Evolutionary conservation across 2,797 vertebrate species (phyloP), one percentile per base, ranked within the genome.

Genomic region (Sternarchorhynchus goeldii): DNA sequence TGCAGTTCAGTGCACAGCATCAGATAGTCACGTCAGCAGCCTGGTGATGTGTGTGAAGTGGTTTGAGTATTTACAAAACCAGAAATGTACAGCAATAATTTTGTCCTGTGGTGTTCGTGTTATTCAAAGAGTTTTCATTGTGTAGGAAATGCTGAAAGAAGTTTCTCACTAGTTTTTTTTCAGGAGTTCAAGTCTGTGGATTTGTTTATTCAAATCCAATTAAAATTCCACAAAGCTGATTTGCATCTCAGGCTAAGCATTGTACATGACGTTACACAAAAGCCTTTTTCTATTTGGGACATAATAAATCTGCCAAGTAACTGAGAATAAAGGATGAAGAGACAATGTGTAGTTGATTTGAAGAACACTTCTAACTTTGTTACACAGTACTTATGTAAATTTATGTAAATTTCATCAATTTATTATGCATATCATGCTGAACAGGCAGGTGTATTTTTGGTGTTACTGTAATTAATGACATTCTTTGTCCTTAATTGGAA

Each of bases 191-290:
- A 67, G 76, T 72, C 17, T 66, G 66, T 17, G 45, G n/a, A 75
- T 88, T 82, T 78, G 73, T 78, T 82, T 79, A 84, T 82, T 82
- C 82, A 85, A 87, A 84, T 76, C 70, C 66, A 78, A 85, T 82
- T 84, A 82, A 85, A 84, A 83, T 82, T 81, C 75, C 79, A 82
- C 68, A 69, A 72, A 81, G 81, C 25, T 41, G 34, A 81, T 84
- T 83, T 80, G 78, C 75, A 83, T 84, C 36, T 57, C 21, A 68
- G 20, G 75, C 64, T 67, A 78, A 75, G 63, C 65, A 71, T 32
- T 63, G 29, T 74, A 10, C 65, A 29, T 50, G 20, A 78, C 55
- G 25, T 64, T 72, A 53, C 36, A 10, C 12, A 50, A 55, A 66
- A 76, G 50, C 5, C 14, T 4, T 77, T 41, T 53, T 59, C 34